phyloP scores from a whole-genome alignment of 2,113 vertebrate species.

The Romanogobio albipinnatus region DNA sequence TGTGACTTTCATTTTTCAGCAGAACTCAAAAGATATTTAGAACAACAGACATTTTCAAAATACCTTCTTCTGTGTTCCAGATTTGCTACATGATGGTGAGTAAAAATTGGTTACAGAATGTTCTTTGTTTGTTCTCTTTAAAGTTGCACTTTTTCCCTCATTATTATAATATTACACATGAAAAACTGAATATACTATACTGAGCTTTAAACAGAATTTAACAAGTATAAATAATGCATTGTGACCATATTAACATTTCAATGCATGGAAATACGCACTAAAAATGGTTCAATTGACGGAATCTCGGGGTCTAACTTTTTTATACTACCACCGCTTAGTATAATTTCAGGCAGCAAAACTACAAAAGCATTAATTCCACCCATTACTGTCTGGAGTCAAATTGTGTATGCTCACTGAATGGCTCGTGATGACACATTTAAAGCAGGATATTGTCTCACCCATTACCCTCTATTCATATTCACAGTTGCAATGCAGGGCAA shows the following conservation, averaged over 20 bases:
- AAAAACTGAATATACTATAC: background rate
- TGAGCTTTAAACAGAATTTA: background rate
- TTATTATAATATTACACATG: background rate
- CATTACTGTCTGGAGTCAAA: conserved; percentile 19
- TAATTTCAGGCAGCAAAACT: conserved; percentile 12
- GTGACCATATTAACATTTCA: conserved; percentile 11
- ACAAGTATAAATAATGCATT: background rate
- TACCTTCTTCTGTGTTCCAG: too few species aligned
- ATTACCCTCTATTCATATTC: conserved; percentile 68
- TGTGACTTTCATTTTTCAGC: too few species aligned
- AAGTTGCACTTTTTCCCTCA: background rate
- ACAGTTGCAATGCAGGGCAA: conserved; percentile 65
- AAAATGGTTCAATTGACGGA: conserved; percentile 24
- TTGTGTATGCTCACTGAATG: conserved; percentile 57
- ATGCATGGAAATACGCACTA: background rate
- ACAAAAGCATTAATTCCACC: conserved; percentile 11
- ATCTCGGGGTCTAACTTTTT: background rate
- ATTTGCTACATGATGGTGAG: background rate
- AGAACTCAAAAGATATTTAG: too few species aligned
- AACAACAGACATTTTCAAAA: too few species aligned
- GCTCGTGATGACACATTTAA: conserved; percentile 74
- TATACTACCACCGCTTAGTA: background rate
- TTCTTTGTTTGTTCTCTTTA: background rate
- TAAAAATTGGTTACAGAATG: background rate
- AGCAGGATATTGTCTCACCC: conserved; percentile 68